Evolutionary conservation across 2,113 vertebrate genomes (phyloP), one percentile per base, ranked within the genome.

Genomic region (Lophochroa leadbeateri): DNA sequence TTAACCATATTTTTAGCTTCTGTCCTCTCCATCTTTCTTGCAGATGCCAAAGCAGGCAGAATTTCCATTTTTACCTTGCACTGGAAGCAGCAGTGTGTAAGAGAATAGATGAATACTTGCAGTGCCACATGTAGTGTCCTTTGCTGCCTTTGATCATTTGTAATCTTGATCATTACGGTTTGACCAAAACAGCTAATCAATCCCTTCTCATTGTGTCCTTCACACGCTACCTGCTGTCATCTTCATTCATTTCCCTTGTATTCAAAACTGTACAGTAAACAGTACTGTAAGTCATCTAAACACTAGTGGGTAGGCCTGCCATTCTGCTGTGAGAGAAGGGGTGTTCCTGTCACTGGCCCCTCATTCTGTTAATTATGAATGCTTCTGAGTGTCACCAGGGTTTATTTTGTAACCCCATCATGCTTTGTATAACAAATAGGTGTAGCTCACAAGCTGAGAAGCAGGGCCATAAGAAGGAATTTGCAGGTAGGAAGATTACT

Each of bases 131-230:
- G 23, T 50, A 87, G 72, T 58, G 91, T 83, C 63, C 88, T 90
- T 89, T 94, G 72, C 81, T 91, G 87, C 85, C 80, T 97, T 95
- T 94, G 97, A 95, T 96, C 43, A 33, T 96, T 90, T 86, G 78
- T 92, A 87, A 89, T 95, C 97, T 94, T 96, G 91, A 93, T 95
- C 64, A 77, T 82, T 95, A 63, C 27, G 43, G 33, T 84, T 72
- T 82, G 92, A 94, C 82, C 75, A 93, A 92, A 95, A 85, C 61
- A 78, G 74, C 76, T 95, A 91, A 97, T 97, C 94, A 94, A 95
- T 95, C 91, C 77, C 71, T 94, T 92, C 76, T 95, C 50, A 23
- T 84, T 28, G 58, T 80, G 52, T 85, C 83, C 75, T 94, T 96
- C 71, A 20, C 13, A 6, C 50, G 11, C 61, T 92, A 58, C 52